phyloP scores from a whole-genome alignment of 2,888 invertebrate genomes.

The Quadroppia sp. region DNA sequence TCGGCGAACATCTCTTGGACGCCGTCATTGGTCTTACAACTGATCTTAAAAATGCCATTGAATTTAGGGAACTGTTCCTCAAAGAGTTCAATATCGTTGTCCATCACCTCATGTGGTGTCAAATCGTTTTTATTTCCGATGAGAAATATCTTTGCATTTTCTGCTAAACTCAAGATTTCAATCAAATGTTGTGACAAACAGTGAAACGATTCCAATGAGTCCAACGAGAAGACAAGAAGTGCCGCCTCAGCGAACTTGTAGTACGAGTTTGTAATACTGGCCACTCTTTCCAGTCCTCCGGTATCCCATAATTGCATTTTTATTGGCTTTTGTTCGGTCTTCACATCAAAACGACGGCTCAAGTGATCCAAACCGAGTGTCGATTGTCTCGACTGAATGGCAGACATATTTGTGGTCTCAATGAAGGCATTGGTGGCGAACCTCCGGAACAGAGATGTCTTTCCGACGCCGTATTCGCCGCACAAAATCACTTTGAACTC shows the following conservation, averaged over 20 bases:
- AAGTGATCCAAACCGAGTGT: conserved; percentile 88
- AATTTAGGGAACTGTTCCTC: conserved; percentile 59
- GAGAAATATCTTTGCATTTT: conserved; percentile 89
- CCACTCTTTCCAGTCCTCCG: conserved; percentile 92
- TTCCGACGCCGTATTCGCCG: conserved; percentile 93
- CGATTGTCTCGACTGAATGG: conserved; percentile 55
- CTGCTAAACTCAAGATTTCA: conserved; percentile 88
- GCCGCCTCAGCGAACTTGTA: conserved; percentile 95
- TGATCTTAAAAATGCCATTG: conserved; percentile 42
- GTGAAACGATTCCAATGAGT: conserved; percentile 87
- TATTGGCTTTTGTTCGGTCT: conserved; percentile 45
- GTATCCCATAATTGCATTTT: conserved; percentile 94
- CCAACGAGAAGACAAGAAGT: conserved; percentile 81
- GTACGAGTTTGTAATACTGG: conserved; percentile 89
- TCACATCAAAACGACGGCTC: conserved; percentile 44
- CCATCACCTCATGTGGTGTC: conserved; percentile 64
- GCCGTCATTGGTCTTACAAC: conserved; percentile 43
- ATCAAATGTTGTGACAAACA: conserved; percentile 83
- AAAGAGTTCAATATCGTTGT: conserved; percentile 81
- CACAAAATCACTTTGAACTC: conserved; percentile 88
- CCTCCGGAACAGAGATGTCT: conserved; percentile 84
- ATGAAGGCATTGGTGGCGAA: conserved; percentile 85
- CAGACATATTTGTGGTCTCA: conserved; percentile 70
- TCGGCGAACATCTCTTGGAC: conserved; percentile 43
- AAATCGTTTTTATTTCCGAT: conserved; percentile 84